Conservation (phyloP, 2,113 vertebrate genomes). For the Ramphastos sulfuratus region DNA sequence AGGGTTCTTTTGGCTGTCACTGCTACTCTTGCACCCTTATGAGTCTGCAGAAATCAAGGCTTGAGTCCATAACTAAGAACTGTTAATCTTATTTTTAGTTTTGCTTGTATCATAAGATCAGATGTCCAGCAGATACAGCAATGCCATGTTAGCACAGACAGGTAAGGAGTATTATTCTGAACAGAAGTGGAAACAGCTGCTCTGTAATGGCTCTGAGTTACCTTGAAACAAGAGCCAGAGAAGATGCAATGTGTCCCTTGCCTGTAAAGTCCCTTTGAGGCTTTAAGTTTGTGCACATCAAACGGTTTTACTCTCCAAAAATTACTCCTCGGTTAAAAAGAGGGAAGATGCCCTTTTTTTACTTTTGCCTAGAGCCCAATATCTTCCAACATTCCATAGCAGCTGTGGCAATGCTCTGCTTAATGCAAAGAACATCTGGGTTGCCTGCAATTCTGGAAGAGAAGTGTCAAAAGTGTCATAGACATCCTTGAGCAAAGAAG, state of each 20-base stretch:
- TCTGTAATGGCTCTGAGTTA: background rate
- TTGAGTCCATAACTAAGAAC: background rate
- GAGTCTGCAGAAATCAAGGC: background rate
- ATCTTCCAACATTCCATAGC: slow-evolving; percentile 21
- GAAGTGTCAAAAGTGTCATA: slow-evolving; percentile 64
- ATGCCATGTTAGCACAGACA: background rate
- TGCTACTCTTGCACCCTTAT: background rate
- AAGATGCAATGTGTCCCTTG: slow-evolving; percentile 8
- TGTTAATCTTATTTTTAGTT: background rate
- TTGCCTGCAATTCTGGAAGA: slow-evolving; percentile 33
- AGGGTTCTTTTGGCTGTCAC: background rate
- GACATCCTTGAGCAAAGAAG: slow-evolving; percentile 62
- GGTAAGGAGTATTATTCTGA: slow-evolving; percentile 12
- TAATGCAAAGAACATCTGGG: slow-evolving; percentile 68
- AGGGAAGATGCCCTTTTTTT: slow-evolving; percentile 41
- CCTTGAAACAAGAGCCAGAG: background rate
- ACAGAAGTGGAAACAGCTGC: slow-evolving; percentile 21
- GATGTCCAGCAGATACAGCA: background rate
- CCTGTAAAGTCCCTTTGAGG: background rate
- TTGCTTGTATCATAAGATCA: background rate
- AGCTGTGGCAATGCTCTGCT: slow-evolving; percentile 27
- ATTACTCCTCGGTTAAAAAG: slow-evolving; percentile 10
- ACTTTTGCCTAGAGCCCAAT: slow-evolving; percentile 25
- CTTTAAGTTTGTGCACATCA: slow-evolving; percentile 1
- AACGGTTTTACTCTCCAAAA: slow-evolving; percentile 30